These are phyloP conservation scores for Octonoba sinensis DNA, from an alignment of 2,888 invertebrate species.

Conservation along the genomic window DNA sequence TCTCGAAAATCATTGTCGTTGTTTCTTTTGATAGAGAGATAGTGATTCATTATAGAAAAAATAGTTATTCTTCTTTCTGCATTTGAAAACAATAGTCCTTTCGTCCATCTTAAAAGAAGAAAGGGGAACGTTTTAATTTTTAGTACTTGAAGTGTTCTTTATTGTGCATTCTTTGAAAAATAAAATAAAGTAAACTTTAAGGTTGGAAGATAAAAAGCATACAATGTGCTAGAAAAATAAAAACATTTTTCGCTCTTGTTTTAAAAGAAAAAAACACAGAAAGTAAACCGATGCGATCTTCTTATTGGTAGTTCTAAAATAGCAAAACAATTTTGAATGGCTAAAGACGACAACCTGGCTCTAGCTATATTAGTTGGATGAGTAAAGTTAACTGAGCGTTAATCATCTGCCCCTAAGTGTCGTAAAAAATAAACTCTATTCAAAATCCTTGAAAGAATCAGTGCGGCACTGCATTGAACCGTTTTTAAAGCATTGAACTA, in stretches of 20 bases:
- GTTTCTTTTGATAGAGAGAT: too few species aligned
- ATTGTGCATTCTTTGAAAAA: too few species aligned
- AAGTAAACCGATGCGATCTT: background rate
- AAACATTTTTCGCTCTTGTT: too few species aligned
- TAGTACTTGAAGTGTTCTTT: too few species aligned
- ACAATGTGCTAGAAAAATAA: conserved; percentile 8
- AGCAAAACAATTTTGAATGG: background rate
- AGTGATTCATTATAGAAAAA: too few species aligned
- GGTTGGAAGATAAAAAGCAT: background rate
- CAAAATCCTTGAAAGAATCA: conserved; percentile 33
- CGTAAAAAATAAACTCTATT: conserved; percentile 58
- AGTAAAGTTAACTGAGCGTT: conserved; percentile 45
- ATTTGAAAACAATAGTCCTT: too few species aligned
- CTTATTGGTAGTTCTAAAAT: background rate
- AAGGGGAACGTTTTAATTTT: too few species aligned
- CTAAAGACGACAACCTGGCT: conserved; percentile 38
- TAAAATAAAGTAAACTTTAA: too few species aligned
- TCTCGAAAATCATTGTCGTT: too few species aligned
- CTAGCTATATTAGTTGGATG: conserved; percentile 51
- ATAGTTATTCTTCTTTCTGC: too few species aligned
- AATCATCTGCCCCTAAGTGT: conserved; percentile 52
- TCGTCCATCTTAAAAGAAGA: too few species aligned
- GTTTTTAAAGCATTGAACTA: conserved; percentile 53
- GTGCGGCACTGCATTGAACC: conserved; percentile 21
- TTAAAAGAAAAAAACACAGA: too few species aligned